These are phyloP conservation scores for Lota lota DNA, from an alignment of 2,113 vertebrate species.

Conservation along the genomic window DNA sequence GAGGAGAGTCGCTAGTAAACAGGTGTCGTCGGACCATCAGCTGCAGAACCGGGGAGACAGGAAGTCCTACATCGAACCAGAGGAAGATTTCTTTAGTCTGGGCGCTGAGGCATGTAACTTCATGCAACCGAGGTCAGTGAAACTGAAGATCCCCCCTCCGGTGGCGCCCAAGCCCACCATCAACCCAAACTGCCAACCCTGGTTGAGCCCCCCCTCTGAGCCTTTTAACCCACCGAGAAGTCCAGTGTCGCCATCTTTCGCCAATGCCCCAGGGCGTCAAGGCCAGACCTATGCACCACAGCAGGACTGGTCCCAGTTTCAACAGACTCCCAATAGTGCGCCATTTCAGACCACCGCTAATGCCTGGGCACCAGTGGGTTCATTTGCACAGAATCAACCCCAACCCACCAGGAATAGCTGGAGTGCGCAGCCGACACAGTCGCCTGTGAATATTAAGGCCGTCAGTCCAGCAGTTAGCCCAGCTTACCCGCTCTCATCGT, in stretches of 20 bases:
- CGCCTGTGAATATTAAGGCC: conserved; percentile 65
- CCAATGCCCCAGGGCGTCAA: conserved; percentile 49
- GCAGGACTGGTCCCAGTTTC: conserved; percentile 49
- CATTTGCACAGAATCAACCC: conserved; percentile 46
- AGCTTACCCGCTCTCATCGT: conserved; percentile 59
- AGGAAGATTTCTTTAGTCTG: conserved; percentile 96
- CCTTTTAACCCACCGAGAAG: conserved; percentile 69
- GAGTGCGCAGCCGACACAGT: conserved; percentile 52
- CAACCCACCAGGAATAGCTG: conserved; percentile 57
- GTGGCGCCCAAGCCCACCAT: conserved; percentile 91
- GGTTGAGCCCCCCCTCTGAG: conserved; percentile 72
- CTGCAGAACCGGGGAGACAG: conserved; percentile 79
- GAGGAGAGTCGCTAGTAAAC: conserved; percentile 78
- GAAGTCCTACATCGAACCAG: conserved; percentile 82
- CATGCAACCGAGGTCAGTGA: conserved; percentile 85
- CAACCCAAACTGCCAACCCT: conserved; percentile 80
- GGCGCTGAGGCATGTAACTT: conserved; percentile 98
- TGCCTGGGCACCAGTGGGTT: conserved; percentile 44
- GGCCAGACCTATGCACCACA: conserved; percentile 63
- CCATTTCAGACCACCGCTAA: conserved; percentile 47
- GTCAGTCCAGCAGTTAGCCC: conserved; percentile 26
- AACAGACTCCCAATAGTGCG: conserved; percentile 48
- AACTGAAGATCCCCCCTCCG: conserved; percentile 91
- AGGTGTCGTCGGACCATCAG: conserved; percentile 69
- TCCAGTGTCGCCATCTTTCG: conserved; percentile 63